phyloP scores from a whole-genome alignment of 2,113 vertebrate species.

The Delphinapterus leucas region DNA sequence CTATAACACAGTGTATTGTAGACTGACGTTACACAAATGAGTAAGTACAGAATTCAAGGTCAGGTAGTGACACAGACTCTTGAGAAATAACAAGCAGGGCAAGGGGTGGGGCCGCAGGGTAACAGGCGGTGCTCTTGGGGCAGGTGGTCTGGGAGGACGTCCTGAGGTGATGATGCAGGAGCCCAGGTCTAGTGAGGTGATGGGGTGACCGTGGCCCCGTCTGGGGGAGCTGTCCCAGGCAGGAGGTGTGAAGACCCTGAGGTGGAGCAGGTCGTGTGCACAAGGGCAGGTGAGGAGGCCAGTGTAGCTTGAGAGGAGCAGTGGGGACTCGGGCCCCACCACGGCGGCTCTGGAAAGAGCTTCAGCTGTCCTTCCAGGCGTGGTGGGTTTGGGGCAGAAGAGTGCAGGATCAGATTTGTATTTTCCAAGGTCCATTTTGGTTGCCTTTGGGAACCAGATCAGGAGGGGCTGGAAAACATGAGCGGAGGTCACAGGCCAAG shows the following conservation, averaged over 20 bases:
- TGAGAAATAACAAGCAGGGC: neutral
- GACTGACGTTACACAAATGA: neutral
- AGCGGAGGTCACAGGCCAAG: neutral
- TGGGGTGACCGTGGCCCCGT: neutral
- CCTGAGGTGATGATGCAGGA: neutral
- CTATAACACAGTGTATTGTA: neutral
- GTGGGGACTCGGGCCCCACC: neutral
- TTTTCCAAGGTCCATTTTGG: neutral
- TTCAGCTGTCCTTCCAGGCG: neutral
- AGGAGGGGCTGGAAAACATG: neutral
- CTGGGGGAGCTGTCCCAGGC: neutral
- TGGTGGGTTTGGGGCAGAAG: neutral
- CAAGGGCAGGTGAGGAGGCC: neutral
- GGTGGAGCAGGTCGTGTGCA: neutral
- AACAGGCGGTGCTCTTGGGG: neutral
- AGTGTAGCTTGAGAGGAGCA: neutral
- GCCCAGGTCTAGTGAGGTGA: neutral
- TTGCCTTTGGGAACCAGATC: neutral
- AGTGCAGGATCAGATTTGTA: neutral
- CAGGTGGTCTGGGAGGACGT: neutral
- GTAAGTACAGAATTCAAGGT: neutral
- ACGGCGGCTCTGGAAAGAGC: neutral
- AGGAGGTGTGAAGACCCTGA: neutral
- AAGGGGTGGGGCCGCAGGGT: neutral
- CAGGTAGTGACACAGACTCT: neutral